Evolutionary conservation across 2,888 invertebrate species (phyloP).

Genomic region (Aphidius colemani): DNA sequence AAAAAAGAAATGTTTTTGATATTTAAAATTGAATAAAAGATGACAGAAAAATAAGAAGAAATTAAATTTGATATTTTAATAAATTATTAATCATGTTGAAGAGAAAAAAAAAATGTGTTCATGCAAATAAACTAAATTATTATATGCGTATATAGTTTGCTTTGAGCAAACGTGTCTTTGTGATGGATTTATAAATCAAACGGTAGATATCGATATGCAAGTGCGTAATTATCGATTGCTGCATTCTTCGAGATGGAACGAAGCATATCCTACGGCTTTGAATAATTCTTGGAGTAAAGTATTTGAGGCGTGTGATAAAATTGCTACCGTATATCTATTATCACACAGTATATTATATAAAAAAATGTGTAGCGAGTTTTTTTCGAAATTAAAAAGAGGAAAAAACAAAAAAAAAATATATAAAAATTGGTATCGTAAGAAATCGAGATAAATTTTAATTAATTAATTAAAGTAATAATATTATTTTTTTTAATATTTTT

Average conservation of each 20-base stretch:
- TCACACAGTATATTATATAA: not conserved
- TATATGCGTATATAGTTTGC: not conserved
- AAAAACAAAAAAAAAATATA: too few relatives aligned
- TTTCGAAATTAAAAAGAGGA: too few relatives aligned
- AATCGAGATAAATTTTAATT: too few relatives aligned
- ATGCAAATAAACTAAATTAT: not conserved
- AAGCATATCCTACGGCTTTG: constrained; percentile 22
- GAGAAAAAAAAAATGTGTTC: not conserved
- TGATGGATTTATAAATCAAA: not conserved
- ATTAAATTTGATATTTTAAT: not conserved
- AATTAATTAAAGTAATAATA: not conserved
- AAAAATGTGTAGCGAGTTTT: too few relatives aligned
- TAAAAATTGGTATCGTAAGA: too few relatives aligned
- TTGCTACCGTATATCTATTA: not conserved
- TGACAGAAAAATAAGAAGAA: too few relatives aligned
- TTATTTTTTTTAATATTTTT: not conserved
- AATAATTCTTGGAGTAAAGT: constrained; percentile 6
- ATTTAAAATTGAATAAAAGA: too few relatives aligned
- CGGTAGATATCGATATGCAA: constrained; percentile 50
- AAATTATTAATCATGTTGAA: not conserved
- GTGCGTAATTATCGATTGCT: constrained; percentile 56
- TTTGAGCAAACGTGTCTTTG: not conserved
- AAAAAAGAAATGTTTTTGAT: too few relatives aligned
- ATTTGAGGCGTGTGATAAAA: constrained; percentile 4
- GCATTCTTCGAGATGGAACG: constrained; percentile 53